Evolutionary conservation across 2,113 vertebrate genomes (phyloP).

Genomic region (Percina caprodes): DNA sequence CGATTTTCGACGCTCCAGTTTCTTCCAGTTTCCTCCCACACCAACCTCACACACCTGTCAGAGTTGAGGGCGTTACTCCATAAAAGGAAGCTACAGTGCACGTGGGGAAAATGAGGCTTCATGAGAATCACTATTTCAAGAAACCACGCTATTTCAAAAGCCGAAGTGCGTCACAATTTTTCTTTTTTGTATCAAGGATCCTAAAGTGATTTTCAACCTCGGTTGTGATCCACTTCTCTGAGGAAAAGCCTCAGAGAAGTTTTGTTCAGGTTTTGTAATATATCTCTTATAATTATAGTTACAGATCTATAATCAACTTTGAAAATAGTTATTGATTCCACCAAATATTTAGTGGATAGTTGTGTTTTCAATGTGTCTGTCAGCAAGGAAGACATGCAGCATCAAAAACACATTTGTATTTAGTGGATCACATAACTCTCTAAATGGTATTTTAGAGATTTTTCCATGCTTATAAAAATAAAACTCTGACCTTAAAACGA

Average conservation of each 20-base stretch:
- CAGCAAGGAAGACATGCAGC: background rate
- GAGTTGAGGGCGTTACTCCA: constrained; percentile 29
- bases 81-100: constrained; percentile 8
- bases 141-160: background rate
- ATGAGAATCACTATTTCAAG: background rate
- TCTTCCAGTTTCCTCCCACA: constrained; percentile 64
- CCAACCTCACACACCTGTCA: constrained; percentile 55
- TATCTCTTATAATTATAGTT: background rate
- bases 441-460: background rate
- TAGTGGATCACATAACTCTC: background rate
- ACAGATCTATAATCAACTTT: background rate
- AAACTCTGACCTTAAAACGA: background rate
- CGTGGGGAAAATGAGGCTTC: background rate
- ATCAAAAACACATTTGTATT: background rate
- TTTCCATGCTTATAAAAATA: background rate
- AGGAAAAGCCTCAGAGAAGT: background rate
- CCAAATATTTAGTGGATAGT: background rate
- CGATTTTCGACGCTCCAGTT: constrained; percentile 64
- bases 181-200: background rate
- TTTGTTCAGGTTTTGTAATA: background rate
- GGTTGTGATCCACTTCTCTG: background rate
- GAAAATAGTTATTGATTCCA: background rate
- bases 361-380: background rate
- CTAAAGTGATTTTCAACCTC: background rate
- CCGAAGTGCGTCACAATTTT: background rate